A percentile compares a stretch with the other conserved stretches of the same genome.
These are phyloP conservation scores for Cephus cinctus DNA, from an alignment of 1,140 invertebrate species.

Conservation along the genomic window DNA sequence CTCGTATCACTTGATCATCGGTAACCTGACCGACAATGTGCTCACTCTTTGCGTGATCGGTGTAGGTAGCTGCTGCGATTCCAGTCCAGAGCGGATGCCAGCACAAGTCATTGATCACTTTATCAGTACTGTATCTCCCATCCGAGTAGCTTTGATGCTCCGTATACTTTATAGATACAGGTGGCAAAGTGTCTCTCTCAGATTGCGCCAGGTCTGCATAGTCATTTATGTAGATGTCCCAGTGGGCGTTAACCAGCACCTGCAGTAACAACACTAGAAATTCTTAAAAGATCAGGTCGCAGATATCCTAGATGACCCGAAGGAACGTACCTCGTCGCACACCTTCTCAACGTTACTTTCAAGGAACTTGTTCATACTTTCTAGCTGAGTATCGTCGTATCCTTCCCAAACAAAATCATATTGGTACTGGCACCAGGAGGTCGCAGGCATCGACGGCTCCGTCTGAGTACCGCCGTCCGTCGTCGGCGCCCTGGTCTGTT, in stretches of 20 bases:
- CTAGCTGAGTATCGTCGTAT: slow-evolving; percentile 50
- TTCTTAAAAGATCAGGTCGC: background rate
- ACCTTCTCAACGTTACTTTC: slow-evolving; percentile 32
- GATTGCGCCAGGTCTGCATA: slow-evolving; percentile 56
- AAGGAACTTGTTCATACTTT: slow-evolving; percentile 39
- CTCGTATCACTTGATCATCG: slow-evolving; percentile 49
- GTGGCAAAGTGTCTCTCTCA: slow-evolving; percentile 39
- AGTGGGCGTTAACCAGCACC: slow-evolving; percentile 55
- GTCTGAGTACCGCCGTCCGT: slow-evolving; percentile 63
- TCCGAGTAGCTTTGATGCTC: slow-evolving; percentile 66
- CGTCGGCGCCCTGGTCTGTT: slow-evolving; percentile 53
- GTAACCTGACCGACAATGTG: slow-evolving; percentile 27
- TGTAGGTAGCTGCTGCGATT: slow-evolving; percentile 64
- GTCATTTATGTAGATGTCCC: slow-evolving; percentile 68
- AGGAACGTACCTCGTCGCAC: slow-evolving; percentile 43
- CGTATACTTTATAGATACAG: slow-evolving; percentile 50
- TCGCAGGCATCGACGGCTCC: slow-evolving; percentile 61
- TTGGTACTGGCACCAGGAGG: slow-evolving; percentile 66
- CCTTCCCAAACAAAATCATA: too few species aligned
- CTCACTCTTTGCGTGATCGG: slow-evolving; percentile 47
- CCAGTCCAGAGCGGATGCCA: slow-evolving; percentile 72
- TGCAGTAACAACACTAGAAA: slow-evolving; percentile 3
- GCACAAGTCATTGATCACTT: slow-evolving; percentile 63
- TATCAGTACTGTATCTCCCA: slow-evolving; percentile 59
- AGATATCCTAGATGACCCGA: background rate